Conservation (phyloP, 2,888 invertebrate genomes). For the Scrobipalpa atriplicella region DNA sequence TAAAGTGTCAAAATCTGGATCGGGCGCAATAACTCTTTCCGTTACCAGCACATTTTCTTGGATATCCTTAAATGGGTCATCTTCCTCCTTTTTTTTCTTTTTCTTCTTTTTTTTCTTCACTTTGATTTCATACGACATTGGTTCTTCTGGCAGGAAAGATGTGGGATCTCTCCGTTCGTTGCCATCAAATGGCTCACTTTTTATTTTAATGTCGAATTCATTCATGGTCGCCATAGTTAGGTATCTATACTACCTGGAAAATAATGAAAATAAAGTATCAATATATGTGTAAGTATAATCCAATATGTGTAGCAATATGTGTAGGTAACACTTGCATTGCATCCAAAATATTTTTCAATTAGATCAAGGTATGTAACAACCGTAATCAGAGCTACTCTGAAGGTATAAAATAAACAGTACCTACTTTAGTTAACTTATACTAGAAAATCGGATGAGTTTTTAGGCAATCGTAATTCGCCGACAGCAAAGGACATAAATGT, state of each 20-base stretch:
- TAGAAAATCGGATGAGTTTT: too few species aligned
- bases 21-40: constrained; percentile 37
- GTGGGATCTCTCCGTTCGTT: constrained; percentile 65
- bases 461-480: too few species aligned
- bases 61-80: constrained; percentile 73
- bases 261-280: background rate
- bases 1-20: constrained; percentile 26
- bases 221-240: background rate
- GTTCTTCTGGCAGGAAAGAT: constrained; percentile 67
- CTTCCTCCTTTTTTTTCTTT: constrained; percentile 57
- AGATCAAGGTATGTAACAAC: too few species aligned
- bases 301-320: too few species aligned
- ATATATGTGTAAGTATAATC: too few species aligned
- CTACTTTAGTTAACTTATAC: too few species aligned
- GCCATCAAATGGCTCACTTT: constrained; percentile 36
- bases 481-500: too few species aligned
- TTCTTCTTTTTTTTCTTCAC: constrained; percentile 68
- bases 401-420: too few species aligned
- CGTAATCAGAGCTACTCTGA: too few species aligned
- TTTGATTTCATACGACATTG: constrained; percentile 73
- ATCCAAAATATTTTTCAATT: too few species aligned
- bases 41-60: constrained; percentile 44
- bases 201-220: constrained; percentile 34
- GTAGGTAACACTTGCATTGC: too few species aligned
- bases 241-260: background rate